Evolutionary conservation across 2,113 vertebrate species (phyloP).

Genomic region (Dermatemys mawii): DNA sequence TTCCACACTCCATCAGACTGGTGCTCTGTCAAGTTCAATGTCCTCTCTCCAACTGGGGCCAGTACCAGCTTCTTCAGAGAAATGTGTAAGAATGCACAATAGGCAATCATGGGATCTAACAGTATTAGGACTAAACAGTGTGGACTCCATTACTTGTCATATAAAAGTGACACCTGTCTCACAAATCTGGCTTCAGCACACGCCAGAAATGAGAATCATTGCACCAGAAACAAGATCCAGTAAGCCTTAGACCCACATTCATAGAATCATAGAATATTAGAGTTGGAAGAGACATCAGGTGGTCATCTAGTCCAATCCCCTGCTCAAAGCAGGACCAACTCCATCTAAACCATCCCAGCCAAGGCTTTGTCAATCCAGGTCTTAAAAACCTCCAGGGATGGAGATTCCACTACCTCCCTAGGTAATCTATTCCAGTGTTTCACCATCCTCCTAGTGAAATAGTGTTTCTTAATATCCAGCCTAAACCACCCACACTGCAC

Average conservation of each 20-base stretch:
- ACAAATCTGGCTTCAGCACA: neutral
- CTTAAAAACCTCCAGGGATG: too few relatives aligned
- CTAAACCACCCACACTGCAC: too few relatives aligned
- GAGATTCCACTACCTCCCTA: too few relatives aligned
- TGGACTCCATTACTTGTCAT: neutral
- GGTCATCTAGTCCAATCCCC: too few relatives aligned
- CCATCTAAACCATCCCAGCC: too few relatives aligned
- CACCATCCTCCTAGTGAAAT: too few relatives aligned
- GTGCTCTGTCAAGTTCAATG: accelerated
- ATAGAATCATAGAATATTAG: too few relatives aligned
- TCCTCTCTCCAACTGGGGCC: neutral
- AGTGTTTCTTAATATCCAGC: too few relatives aligned
- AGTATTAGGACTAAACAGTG: neutral
- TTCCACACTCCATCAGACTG: neutral
- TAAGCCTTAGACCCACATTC: neutral
- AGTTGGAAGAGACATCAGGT: too few relatives aligned
- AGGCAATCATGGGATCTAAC: neutral
- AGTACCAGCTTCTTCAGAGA: neutral
- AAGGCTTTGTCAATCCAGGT: too few relatives aligned
- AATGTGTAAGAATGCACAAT: neutral
- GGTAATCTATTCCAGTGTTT: too few relatives aligned
- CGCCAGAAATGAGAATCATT: neutral
- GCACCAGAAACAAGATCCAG: neutral
- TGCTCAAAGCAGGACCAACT: too few relatives aligned
- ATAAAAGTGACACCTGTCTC: neutral